Evolutionary conservation across 2,888 invertebrate species (phyloP), one percentile per base, ranked within the genome.

Genomic region (Schizotus pectinicornis): DNA sequence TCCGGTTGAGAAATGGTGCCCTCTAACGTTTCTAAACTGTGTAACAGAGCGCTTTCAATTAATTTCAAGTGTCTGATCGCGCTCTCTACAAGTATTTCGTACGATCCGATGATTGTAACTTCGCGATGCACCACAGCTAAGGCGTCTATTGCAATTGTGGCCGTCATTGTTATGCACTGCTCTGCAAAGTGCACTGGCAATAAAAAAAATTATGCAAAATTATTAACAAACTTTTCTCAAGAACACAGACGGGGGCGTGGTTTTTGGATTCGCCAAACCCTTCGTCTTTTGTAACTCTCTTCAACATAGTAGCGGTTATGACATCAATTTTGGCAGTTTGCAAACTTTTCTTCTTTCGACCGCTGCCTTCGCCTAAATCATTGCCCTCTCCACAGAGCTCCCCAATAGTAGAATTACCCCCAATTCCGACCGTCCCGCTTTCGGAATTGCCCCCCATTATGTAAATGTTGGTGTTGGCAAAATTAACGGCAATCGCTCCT

Each of bases 81-180:
- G 57, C 90, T 88, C 74, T 91, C 91, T 3, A 91, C 87, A 3
- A 92, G 79, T 63, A 90, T 86, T 61, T 87, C 87, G 75, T 92
- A 92, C 1, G 92, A 74, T 38, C 88, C 84, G 55, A 83, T 78
- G 35, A 88, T 77, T 69, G 85, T 87, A 0, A 87, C 85, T 63
- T 84, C 84, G 52, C 86, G 82, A 69, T 87, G 86, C 6, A 91
- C 85, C 74, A 92, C 83, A 1, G 90, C 88, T 70, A 92, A 78
- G 0, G 89, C 84, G 77, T 92, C 91, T 57, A 92, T 81, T 71
- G 85, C 81, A 38, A 90, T 74, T 7, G 86, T 85, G 76, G 90
- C 85, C 65, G 83, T 83, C 56, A 88, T 80, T 67, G 80, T 80
- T 56, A 80, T 79, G 11, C 46, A 49, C n/a, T 50, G 54, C 65